Percentiles rank a stretch among this genome's conserved stretches.
Conservation (phyloP, 2,797 vertebrate species). For the Gallinago nigripennis region DNA sequence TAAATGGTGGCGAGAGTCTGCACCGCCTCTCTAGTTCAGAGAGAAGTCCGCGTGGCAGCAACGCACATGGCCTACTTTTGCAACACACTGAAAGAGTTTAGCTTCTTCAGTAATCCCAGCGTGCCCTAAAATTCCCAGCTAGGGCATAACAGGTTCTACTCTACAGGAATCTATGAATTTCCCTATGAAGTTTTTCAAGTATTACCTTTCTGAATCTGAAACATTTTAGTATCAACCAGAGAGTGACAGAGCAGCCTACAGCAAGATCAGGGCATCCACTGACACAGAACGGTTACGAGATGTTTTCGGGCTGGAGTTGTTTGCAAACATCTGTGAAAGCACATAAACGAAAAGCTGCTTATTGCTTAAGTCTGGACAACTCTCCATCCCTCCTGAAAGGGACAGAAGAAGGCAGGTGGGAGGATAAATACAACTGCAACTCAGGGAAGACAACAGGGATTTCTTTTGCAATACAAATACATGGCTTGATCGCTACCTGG, state of each 20-base stretch:
- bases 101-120: not conserved
- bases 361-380: too few species aligned
- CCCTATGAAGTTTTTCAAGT: not conserved
- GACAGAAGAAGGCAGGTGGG: not conserved
- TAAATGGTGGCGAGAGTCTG: not conserved
- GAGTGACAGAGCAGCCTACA: not conserved
- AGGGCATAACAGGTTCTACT: not conserved
- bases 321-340: not conserved
- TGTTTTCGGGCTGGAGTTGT: not conserved
- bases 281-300: fast-evolving
- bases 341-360: not conserved
- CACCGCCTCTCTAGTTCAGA: not conserved
- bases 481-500: not conserved
- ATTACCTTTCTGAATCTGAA: not conserved
- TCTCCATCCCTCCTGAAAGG: not conserved
- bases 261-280: not conserved
- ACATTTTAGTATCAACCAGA: not conserved
- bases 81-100: not conserved
- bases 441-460: not conserved
- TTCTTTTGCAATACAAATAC: not conserved
- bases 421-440: not conserved
- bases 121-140: not conserved
- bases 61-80: not conserved
- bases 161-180: not conserved
- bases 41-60: not conserved